Conservation (phyloP, 2,797 vertebrate species). For the Sebastes wilsoni region DNA sequence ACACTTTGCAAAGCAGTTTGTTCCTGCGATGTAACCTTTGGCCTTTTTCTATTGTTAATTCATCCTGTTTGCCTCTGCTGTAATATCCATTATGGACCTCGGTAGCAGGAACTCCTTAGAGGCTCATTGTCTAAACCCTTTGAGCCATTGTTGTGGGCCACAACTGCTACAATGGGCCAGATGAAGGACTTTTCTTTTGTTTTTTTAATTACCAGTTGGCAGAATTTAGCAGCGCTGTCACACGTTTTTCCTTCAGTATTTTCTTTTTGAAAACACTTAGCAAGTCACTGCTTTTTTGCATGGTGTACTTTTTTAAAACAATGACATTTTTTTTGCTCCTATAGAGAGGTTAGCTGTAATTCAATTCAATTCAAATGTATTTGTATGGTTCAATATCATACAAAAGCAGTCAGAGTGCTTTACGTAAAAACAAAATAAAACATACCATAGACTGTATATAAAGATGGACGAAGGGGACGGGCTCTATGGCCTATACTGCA, state of each 20-base stretch:
- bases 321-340: neutral
- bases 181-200: too few species aligned
- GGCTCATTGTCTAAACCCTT: neutral
- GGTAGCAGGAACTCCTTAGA: conserved; percentile 30
- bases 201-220: neutral
- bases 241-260: neutral
- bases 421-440: too few species aligned
- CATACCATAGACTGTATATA: too few species aligned
- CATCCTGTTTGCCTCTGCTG: neutral
- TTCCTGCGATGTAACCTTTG: conserved; percentile 2
- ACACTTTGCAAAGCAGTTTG: conserved; percentile 8
- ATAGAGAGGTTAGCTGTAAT: neutral
- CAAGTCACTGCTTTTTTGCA: neutral
- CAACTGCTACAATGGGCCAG: neutral
- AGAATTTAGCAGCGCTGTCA: neutral
- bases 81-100: conserved; percentile 21
- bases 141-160: neutral
- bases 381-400: too few species aligned
- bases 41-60: conserved; percentile 15
- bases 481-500: too few species aligned
- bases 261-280: neutral
- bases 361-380: too few species aligned
- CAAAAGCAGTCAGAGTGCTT: too few species aligned
- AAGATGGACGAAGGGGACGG: too few species aligned
- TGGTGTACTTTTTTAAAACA: neutral